These are phyloP conservation scores for Galeopsomyia nigrocyanea DNA, from an alignment of 2,888 invertebrate species.

Conservation along the genomic window DNA sequence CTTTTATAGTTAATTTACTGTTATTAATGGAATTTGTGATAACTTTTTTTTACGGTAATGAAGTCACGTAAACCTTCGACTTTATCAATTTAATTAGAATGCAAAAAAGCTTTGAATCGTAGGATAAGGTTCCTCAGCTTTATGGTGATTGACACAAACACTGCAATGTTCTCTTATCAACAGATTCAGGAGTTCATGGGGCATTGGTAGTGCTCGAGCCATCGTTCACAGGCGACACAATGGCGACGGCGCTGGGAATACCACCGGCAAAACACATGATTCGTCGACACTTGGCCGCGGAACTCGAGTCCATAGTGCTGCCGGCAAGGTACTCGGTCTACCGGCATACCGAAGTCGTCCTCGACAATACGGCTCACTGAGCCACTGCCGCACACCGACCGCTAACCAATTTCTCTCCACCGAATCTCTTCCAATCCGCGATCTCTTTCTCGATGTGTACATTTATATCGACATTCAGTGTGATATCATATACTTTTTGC, in stretches of 20 bases:
- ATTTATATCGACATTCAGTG: background rate
- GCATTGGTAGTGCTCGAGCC: conserved; percentile 94
- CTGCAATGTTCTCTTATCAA: conserved; percentile 21
- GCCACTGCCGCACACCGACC: conserved; percentile 20
- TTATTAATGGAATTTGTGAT: too few relatives aligned
- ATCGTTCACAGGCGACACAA: conserved; percentile 93
- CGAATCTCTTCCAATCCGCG: background rate
- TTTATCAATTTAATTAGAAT: too few relatives aligned
- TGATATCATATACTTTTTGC: conserved; percentile 6
- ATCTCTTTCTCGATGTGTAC: conserved; percentile 1
- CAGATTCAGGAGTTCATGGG: conserved; percentile 95
- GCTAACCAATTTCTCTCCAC: background rate
- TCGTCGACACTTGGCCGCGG: conserved; percentile 89
- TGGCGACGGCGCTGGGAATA: conserved; percentile 93
- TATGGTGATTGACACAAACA: background rate
- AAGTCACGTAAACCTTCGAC: too few relatives aligned
- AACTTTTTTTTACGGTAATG: too few relatives aligned
- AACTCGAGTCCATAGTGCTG: conserved; percentile 90
- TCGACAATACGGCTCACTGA: conserved; percentile 64
- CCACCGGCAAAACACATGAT: conserved; percentile 95
- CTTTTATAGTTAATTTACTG: too few relatives aligned
- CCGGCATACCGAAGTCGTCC: conserved; percentile 66
- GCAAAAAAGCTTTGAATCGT: too few relatives aligned
- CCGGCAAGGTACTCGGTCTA: conserved; percentile 85
- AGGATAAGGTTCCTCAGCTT: too few relatives aligned